Conservation (phyloP, 2,113 vertebrate genomes). For the Orycteropus afer region DNA sequence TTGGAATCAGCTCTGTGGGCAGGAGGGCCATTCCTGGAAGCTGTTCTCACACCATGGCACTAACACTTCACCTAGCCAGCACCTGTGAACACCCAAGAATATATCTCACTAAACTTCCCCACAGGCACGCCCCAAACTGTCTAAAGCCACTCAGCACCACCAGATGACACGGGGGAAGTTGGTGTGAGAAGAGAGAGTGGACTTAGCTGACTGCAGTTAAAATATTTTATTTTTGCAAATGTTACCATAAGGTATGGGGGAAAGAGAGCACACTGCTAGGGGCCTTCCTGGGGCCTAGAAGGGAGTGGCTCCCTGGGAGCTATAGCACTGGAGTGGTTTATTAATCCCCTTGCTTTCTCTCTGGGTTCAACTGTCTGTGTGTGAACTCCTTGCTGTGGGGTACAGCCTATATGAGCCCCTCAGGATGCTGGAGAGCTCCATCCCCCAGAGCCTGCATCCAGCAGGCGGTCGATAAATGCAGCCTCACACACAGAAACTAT, state of each 20-base stretch:
- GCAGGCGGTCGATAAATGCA: fast-evolving
- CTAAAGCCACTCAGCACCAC: neutral
- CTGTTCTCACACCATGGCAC: neutral
- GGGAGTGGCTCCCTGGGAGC: too few species aligned
- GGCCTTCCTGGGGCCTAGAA: neutral
- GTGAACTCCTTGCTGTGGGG: neutral
- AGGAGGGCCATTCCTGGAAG: neutral
- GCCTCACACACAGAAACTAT: fast-evolving
- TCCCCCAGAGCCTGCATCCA: neutral
- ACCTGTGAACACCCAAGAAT: neutral
- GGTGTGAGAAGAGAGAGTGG: neutral
- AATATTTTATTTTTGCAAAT: neutral
- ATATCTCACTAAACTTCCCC: neutral
- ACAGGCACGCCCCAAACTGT: neutral
- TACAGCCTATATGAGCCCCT: fast-evolving
- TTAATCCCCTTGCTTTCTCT: too few species aligned
- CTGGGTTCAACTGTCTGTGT: neutral
- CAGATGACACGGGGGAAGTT: neutral
- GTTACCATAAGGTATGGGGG: neutral
- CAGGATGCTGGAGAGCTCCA: fast-evolving
- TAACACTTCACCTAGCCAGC: neutral
- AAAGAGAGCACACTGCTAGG: neutral
- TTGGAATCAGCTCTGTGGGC: neutral
- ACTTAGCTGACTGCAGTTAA: neutral
- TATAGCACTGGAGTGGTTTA: too few species aligned